Evolutionary conservation across 2,797 vertebrate species (phyloP).

Genomic region (Prionace glauca): DNA sequence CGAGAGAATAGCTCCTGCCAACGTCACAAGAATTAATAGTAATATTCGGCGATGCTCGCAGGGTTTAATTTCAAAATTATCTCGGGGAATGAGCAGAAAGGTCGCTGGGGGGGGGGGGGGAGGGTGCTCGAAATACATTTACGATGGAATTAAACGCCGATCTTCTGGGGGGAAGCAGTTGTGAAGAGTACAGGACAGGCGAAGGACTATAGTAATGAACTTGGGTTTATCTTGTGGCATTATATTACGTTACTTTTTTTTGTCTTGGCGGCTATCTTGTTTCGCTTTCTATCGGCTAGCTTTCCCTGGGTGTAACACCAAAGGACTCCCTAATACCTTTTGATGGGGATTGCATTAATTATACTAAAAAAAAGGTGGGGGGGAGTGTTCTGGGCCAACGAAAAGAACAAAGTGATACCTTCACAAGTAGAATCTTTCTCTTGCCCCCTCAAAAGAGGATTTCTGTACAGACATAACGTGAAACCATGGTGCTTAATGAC

Average conservation of each 20-base stretch:
- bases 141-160: background rate
- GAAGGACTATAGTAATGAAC: constrained; percentile 3
- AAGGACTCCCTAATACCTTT: constrained; percentile 45
- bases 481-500: constrained; percentile 37
- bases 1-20: background rate
- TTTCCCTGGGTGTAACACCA: constrained; percentile 40
- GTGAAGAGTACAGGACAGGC: background rate
- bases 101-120: background rate
- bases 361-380: constrained; percentile 39
- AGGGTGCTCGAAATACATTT: background rate
- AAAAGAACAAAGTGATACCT: constrained; percentile 44
- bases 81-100: background rate
- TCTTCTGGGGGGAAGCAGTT: background rate
- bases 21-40: constrained; percentile 40
- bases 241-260: background rate
- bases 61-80: constrained; percentile 51
- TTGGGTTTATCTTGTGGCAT: background rate
- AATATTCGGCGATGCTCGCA: constrained; percentile 43
- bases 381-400: constrained; percentile 40
- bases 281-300: background rate
- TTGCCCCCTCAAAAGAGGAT: constrained; percentile 41
- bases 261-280: background rate
- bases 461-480: constrained; percentile 41
- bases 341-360: constrained; percentile 46
- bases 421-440: constrained; percentile 43